Evolutionary conservation across 2,797 vertebrate genomes (phyloP).

Genomic region (Peromyscus attwateri): DNA sequence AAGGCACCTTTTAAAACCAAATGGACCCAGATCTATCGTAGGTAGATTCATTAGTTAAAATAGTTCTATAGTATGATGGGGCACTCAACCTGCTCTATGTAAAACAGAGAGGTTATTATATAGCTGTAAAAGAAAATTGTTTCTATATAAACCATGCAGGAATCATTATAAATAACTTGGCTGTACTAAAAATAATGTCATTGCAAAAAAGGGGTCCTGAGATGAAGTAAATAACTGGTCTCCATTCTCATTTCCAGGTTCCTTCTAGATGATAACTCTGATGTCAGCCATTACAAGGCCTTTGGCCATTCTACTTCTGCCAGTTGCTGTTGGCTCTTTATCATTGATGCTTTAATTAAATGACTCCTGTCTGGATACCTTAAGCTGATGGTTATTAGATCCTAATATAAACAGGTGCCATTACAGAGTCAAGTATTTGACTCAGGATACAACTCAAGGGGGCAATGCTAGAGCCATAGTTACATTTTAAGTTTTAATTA

Average conservation of each 20-base stretch:
- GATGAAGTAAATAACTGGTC: not conserved
- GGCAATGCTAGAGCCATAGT: not conserved
- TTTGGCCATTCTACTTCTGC: not conserved
- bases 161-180: not conserved
- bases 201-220: not conserved
- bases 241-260: not conserved
- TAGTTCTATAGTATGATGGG: not conserved
- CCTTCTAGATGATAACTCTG: not conserved
- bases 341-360: not conserved
- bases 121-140: not conserved
- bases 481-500: not conserved
- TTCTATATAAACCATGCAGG: not conserved
- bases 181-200: not conserved
- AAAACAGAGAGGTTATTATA: not conserved
- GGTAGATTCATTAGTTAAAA: not conserved
- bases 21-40: not conserved
- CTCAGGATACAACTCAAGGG: not conserved
- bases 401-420: not conserved
- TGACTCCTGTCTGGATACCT: not conserved
- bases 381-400: not conserved
- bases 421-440: not conserved
- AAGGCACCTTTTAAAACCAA: not conserved
- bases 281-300: not conserved
- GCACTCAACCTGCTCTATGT: not conserved
- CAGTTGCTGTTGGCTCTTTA: not conserved